These are phyloP conservation scores for Aphaenogaster floridana DNA, from an alignment of 1,140 invertebrate genomes.

Conservation along the genomic window DNA sequence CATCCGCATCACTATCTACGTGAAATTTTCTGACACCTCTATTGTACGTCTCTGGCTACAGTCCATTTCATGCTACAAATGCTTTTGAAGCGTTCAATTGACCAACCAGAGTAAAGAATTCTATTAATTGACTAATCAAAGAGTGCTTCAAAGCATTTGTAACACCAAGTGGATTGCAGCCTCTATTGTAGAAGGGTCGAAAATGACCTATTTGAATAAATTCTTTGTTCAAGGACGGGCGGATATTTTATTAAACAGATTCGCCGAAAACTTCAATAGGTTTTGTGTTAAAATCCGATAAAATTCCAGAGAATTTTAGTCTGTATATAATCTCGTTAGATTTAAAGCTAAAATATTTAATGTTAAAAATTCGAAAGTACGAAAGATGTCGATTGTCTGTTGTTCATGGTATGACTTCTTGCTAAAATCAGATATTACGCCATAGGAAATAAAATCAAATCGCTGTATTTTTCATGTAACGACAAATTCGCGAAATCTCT, in stretches of 20 bases:
- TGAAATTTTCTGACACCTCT: background rate
- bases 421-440: background rate
- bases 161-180: no score
- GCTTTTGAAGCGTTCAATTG: no score
- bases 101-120: no score
- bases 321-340: background rate
- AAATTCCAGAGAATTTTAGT: background rate
- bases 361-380: background rate
- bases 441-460: background rate
- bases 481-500: background rate
- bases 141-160: no score
- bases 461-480: background rate
- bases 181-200: background rate
- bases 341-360: constrained; percentile 12
- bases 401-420: background rate
- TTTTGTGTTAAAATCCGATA: background rate
- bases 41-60: background rate
- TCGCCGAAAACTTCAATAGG: background rate
- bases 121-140: no score
- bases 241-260: background rate
- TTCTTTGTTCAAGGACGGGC: background rate
- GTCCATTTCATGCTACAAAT: no score
- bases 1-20: background rate
- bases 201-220: constrained; percentile 21
- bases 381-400: background rate